Evolutionary conservation across 2,797 vertebrate species (phyloP), one percentile per base, ranked within the genome.

Genomic region (Enteromius radiatus): DNA sequence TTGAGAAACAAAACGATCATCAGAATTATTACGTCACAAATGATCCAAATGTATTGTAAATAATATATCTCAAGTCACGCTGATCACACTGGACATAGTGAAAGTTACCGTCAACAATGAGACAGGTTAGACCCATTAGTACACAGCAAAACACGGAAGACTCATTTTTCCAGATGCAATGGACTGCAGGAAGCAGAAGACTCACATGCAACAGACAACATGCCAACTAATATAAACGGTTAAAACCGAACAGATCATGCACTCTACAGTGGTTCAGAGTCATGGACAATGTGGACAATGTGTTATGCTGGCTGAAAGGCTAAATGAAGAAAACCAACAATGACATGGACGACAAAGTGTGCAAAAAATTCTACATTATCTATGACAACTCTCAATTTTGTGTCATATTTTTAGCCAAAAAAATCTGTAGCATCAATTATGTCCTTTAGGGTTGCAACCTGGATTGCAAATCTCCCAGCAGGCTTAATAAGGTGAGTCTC

Each of bases 1-100:
- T 76, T 59, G 78, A 82, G 45, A 85, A 89, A 43, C 89, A 82
- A 84, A 36, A 86, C 11, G 33, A 68, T 38, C 63, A 84, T 23
- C 86, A 85, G 84, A 88, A 76, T 78, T 33, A 43, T 17, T 19
- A 54, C 0, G 33, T 64, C 28, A 63, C 21, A 12, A 59, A 12
- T 64, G 5, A 67, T 61, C n/a, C 3, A 41, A 36, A 56, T 69
- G 23, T 78, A 78, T 54, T 26, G 52, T 43, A 17, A 26, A 61
- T 38, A 26, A n/a, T 63, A 3, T 31, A 63, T 7, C 12, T 28
- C 17, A 75, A 41, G n/a, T 41, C 14, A 70, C 31, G 45, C 47
- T 19, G n/a, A 69, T 67, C 71, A 67, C 36, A 56, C 15, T 56
- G 33, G 31, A 75, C 33, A 28, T 12, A 23, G 14, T 38, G n/a